Evolutionary conservation across 2,888 invertebrate species (phyloP), one percentile per base, ranked within the genome.

Genomic region (Melipona beecheii): DNA sequence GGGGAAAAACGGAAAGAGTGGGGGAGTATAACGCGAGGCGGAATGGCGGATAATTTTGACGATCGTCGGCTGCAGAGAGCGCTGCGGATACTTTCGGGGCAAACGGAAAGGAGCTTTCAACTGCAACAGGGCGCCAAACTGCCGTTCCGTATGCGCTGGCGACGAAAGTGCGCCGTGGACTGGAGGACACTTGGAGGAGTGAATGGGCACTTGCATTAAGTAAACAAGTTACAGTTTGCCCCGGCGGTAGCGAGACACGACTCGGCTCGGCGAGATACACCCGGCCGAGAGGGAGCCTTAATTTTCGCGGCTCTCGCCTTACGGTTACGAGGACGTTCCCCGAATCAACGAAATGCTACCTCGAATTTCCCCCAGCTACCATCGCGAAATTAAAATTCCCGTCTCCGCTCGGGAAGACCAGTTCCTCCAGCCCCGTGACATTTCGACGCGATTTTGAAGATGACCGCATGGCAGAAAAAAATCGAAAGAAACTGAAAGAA

Each of bases 201-300:
- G 81, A 88, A 87, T 88, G 76, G 88, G 70, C 75, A 79, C 81
- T 86, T 79, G 88, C 87, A 86, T 87, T 87, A 87, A 88, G 83
- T 86, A 87, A 87, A 88, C 83, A 85, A 86, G 83, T 87, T 86
- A 68, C 86, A 88, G 80, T 88, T 83, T 13, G n/a, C 50, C 5
- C 15, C 76, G 83, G 77, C 54, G 74, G 78, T 64, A 75, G 62
- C 65, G 71, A 75, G 36, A 74, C 58, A 73, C 50, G 58, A 72
- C 75, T 43, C 43, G 5, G 79, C 75, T 68, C 71, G 78, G 71
- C 69, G 43, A 81, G 70, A 74, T 75, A 75, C 71, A 66, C 86
- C 72, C 77, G 43, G 58, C 43, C 66, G 19, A 65, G 78, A 71
- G n/a, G 54, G 81, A 71, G 75, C 75, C 74, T 87, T 86, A 86